Evolutionary conservation across 2,888 invertebrate genomes (phyloP).

Genomic region (Drosophila vallismaia): DNA sequence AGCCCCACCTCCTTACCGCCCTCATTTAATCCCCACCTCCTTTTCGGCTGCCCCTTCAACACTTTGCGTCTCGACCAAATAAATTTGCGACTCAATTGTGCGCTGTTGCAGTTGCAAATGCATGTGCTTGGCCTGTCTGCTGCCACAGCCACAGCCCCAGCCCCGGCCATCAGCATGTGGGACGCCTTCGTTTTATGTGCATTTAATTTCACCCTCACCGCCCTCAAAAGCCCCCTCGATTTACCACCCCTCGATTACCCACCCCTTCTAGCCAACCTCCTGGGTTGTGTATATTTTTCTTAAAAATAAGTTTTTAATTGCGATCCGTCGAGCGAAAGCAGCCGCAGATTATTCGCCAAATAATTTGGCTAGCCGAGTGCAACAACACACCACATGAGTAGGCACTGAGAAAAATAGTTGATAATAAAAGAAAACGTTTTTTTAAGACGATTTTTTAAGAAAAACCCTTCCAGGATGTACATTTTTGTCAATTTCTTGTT

Average conservation of each 20-base stretch:
- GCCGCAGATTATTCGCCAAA: conserved; percentile 82
- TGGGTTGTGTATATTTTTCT: conserved; percentile 49
- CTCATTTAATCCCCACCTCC: background rate
- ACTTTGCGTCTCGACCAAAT: conserved; percentile 63
- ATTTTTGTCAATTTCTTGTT: too few species aligned
- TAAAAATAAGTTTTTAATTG: conserved; percentile 78
- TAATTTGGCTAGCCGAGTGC: conserved; percentile 75
- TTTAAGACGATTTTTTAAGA: too few species aligned
- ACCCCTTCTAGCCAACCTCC: conserved; percentile 5
- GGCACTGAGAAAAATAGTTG: background rate
- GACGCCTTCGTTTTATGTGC: conserved; percentile 68
- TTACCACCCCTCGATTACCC: conserved; percentile 11
- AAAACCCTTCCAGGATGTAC: too few species aligned
- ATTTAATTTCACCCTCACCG: conserved; percentile 62
- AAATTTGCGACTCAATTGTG: conserved; percentile 74
- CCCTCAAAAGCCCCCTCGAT: conserved; percentile 16
- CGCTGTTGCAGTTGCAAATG: conserved; percentile 36
- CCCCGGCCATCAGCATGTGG: conserved; percentile 50
- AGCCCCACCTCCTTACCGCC: background rate
- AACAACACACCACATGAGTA: conserved; percentile 7
- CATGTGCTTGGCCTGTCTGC: conserved; percentile 55
- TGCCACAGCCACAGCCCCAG: conserved; percentile 43
- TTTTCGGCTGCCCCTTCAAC: conserved; percentile 42
- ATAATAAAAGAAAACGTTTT: too few species aligned
- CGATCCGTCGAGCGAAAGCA: conserved; percentile 58